These are phyloP conservation scores for Cheilinus undulatus DNA, from an alignment of 2,113 vertebrate species.

Conservation along the genomic window DNA sequence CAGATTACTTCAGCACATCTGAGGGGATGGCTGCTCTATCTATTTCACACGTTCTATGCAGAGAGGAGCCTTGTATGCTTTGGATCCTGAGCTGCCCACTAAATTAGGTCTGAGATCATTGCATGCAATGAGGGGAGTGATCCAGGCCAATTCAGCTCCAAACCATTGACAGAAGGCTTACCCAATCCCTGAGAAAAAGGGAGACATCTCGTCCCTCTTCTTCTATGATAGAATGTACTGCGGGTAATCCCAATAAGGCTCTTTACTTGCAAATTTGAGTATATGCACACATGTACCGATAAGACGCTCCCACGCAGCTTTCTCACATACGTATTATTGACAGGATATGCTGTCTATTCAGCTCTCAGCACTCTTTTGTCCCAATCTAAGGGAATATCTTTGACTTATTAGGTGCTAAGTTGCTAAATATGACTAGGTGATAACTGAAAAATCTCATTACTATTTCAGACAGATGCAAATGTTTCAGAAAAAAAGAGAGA, in stretches of 20 bases:
- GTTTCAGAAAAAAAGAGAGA: neutral
- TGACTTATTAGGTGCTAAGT: conserved; percentile 28
- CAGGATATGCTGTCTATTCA: conserved; percentile 63
- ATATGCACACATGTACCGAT: conserved; percentile 77
- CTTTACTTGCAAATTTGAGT: conserved; percentile 81
- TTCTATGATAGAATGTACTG: conserved; percentile 84
- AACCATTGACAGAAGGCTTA: conserved; percentile 83
- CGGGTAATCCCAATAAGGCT: conserved; percentile 84
- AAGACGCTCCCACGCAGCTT: conserved; percentile 85
- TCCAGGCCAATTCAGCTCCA: conserved; percentile 82
- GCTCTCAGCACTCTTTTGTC: conserved; percentile 50
- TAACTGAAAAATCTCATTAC: conserved; percentile 29
- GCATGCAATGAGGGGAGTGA: conserved; percentile 83
- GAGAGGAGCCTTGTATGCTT: conserved; percentile 85
- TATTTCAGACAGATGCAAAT: conserved; percentile 1
- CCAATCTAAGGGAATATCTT: conserved; percentile 44
- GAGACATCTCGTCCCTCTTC: conserved; percentile 77
- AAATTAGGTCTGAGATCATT: conserved; percentile 90
- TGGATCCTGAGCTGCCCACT: conserved; percentile 85
- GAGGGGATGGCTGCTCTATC: conserved; percentile 85
- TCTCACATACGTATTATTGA: conserved; percentile 71
- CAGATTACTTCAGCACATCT: conserved; percentile 97
- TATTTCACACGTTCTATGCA: conserved; percentile 86
- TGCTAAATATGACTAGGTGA: conserved; percentile 27
- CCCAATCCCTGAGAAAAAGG: conserved; percentile 76